Percentiles rank a stretch among this genome's conserved stretches.
phyloP scores from a whole-genome alignment of 2,888 invertebrate genomes.

The Melikaiella ostensackeni region DNA sequence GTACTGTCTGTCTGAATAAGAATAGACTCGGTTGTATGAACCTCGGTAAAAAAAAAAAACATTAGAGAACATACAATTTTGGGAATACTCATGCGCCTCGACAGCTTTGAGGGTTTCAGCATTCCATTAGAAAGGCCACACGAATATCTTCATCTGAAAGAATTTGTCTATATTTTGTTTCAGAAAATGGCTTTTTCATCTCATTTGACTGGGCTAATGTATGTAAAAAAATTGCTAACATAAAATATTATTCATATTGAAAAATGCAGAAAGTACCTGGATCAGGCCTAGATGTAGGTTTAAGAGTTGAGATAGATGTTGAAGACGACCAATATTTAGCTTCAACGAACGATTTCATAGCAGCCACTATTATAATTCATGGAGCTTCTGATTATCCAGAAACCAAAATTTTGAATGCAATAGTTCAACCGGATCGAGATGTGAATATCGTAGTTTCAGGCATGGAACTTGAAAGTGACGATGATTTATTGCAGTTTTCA shows the following conservation, averaged over 20 bases:
- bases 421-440: not conserved
- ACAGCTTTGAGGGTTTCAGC: no score
- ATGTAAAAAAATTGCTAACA: not conserved
- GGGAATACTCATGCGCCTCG: no score
- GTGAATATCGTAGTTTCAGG: conserved; percentile 1
- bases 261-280: conserved; percentile 59
- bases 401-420: not conserved
- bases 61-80: no score
- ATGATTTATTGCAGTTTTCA: not conserved
- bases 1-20: no score
- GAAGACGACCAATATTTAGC: conserved; percentile 51
- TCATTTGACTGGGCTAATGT: no score
- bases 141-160: no score
- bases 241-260: not conserved
- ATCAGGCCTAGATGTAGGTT: conserved; percentile 68
- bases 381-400: not conserved
- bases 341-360: not conserved
- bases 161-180: no score
- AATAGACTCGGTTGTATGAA: no score
- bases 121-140: no score
- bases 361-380: not conserved
- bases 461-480: not conserved
- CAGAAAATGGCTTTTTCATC: no score
- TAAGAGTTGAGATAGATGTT: conserved; percentile 66
- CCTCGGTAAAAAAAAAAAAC: no score